These are phyloP conservation scores for Lordiphosa collinella DNA, from an alignment of 1,140 invertebrate species.

Conservation along the genomic window DNA sequence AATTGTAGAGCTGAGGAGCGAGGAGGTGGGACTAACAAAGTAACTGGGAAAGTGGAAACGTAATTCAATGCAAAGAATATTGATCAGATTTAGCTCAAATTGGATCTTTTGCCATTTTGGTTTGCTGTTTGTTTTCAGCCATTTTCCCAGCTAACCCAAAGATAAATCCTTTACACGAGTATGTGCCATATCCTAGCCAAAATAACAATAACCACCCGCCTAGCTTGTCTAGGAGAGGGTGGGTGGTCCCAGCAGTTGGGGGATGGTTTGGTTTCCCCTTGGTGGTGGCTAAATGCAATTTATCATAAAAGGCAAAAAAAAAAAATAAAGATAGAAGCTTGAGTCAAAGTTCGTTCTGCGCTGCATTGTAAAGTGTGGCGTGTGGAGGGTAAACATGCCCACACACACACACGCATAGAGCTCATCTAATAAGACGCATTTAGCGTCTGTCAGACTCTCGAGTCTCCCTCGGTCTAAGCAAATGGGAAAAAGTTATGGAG, in stretches of 20 bases:
- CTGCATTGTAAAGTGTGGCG: slow-evolving; percentile 5
- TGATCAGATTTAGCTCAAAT: no score
- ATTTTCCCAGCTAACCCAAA: slow-evolving; percentile 43
- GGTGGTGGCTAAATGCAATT: slow-evolving; percentile 76
- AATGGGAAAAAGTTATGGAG: slow-evolving; percentile 78
- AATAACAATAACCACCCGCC: slow-evolving; percentile 44
- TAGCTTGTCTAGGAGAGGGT: slow-evolving; percentile 34
- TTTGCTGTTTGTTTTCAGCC: slow-evolving; percentile 9
- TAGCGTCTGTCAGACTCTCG: slow-evolving; percentile 59
- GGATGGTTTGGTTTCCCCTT: slow-evolving; percentile 34
- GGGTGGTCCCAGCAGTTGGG: slow-evolving; percentile 27
- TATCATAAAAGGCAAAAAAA: slow-evolving; percentile 59
- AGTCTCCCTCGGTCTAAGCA: slow-evolving; percentile 45
- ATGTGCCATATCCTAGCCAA: slow-evolving; percentile 41
- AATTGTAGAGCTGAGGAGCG: slow-evolving; percentile 1
- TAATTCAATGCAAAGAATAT: no score
- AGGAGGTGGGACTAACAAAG: neutral
- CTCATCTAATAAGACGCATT: slow-evolving; percentile 76
- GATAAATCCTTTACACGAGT: slow-evolving; percentile 58
- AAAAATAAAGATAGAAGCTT: slow-evolving; percentile 59
- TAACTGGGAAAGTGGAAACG: no score
- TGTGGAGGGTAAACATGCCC: slow-evolving; percentile 59
- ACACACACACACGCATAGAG: slow-evolving; percentile 50
- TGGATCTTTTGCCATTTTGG: no score
- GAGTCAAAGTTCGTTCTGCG: slow-evolving; percentile 58